Conservation (phyloP, 2,113 vertebrate species). For the Triplophysa rosa region DNA sequence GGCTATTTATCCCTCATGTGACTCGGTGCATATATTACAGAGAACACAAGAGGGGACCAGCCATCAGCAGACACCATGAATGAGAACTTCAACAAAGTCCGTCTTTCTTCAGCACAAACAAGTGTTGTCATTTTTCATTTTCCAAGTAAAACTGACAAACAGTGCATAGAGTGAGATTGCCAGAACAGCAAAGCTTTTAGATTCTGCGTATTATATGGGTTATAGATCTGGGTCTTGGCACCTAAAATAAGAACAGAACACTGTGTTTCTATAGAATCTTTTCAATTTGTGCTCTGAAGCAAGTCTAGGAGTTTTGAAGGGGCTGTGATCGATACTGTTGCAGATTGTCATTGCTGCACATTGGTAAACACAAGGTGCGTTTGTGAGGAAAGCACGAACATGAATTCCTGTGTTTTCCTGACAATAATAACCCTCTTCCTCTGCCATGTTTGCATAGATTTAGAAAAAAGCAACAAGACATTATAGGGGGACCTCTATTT, state of each 20-base stretch:
- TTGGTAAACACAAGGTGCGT: neutral
- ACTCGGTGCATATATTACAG: constrained; percentile 55
- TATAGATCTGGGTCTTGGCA: neutral
- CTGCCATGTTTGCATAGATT: neutral
- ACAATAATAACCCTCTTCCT: neutral
- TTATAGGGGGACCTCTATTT: neutral
- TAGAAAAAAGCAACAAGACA: neutral
- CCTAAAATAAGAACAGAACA: constrained; percentile 7
- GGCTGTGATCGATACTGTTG: constrained; percentile 7
- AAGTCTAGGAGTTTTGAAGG: neutral
- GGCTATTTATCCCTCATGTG: constrained; percentile 60
- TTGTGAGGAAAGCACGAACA: neutral
- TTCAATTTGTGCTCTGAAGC: constrained; percentile 18
- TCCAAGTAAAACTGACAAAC: constrained; percentile 17
- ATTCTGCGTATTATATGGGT: neutral
- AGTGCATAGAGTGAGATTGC: neutral
- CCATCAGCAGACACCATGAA: constrained; percentile 46
- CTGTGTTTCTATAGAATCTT: constrained; percentile 13
- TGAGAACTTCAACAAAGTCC: constrained; percentile 36
- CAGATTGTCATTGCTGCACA: neutral
- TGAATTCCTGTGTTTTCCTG: neutral
- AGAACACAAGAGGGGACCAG: constrained; percentile 36
- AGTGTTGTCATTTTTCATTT: constrained; percentile 43
- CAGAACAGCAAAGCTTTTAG: neutral
- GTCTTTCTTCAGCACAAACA: constrained; percentile 44